Conservation (phyloP, 2,797 vertebrate genomes). For the Lutjanus campechanus region DNA sequence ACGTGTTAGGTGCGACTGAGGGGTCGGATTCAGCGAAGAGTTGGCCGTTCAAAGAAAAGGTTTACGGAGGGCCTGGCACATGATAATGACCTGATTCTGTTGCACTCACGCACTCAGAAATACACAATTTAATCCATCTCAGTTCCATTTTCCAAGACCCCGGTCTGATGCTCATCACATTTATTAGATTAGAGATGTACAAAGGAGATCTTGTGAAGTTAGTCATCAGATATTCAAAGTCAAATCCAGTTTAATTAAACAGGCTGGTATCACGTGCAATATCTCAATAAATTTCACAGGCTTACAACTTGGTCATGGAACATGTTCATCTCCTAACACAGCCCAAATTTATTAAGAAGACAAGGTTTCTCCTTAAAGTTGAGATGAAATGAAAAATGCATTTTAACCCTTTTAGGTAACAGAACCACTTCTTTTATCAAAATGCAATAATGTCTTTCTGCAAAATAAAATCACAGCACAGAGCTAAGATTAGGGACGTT, state of each 20-base stretch:
- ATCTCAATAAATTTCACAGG: too few species aligned
- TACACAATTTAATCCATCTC: background rate
- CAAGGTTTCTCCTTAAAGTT: too few species aligned
- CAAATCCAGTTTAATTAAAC: background rate
- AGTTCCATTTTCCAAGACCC: background rate
- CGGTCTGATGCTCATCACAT: background rate
- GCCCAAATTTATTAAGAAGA: background rate
- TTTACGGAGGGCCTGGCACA: slow-evolving; percentile 31
- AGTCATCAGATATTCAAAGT: background rate
- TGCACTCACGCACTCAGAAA: background rate
- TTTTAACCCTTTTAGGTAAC: too few species aligned
- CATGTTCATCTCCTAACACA: too few species aligned
- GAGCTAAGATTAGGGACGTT: too few species aligned
- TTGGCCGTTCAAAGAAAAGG: slow-evolving; percentile 31
- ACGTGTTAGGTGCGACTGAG: slow-evolving; percentile 27
- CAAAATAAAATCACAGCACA: too few species aligned
- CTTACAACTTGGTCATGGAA: too few species aligned
- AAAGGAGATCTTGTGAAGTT: background rate
- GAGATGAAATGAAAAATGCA: too few species aligned
- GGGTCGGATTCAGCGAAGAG: slow-evolving; percentile 25
- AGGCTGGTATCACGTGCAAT: background rate
- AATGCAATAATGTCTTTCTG: too few species aligned
- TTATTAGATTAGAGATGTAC: background rate
- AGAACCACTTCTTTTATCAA: too few species aligned
- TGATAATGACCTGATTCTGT: background rate